A percentile compares a stretch with the other conserved stretches of the same genome.
Evolutionary conservation across 2,888 invertebrate species (phyloP).

Genomic region (Cheilosia vulpina): DNA sequence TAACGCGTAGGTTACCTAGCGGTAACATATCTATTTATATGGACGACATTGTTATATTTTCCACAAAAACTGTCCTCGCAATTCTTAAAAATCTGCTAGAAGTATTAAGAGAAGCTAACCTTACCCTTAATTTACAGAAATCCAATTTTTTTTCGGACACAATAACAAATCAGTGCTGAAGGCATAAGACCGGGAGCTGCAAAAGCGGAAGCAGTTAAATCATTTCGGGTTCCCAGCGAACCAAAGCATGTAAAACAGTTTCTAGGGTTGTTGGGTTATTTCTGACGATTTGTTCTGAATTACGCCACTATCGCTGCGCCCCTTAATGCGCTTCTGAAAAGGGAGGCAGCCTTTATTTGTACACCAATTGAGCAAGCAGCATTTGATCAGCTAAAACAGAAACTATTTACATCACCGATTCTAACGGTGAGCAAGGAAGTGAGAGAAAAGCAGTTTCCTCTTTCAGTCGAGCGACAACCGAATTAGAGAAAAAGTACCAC

Average conservation of each 20-base stretch:
- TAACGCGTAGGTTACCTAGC: no score
- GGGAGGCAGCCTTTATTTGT: not conserved
- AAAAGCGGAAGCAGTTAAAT: constrained; percentile 5
- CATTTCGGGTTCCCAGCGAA: constrained; percentile 8
- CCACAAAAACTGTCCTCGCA: not conserved
- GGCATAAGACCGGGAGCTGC: not conserved
- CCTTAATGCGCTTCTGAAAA: not conserved
- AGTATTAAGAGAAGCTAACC: not conserved
- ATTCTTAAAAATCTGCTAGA: not conserved
- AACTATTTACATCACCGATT: not conserved
- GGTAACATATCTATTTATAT: no score
- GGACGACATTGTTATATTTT: no score
- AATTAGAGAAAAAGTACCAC: constrained; percentile 6
- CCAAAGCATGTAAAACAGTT: constrained; percentile 11
- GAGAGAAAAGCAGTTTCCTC: constrained; percentile 8
- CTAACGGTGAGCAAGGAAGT: not conserved
- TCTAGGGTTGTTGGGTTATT: constrained; percentile 11
- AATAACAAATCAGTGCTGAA: not conserved
- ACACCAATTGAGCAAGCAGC: not conserved
- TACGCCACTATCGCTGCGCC: not conserved
- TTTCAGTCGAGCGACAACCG: constrained; percentile 2
- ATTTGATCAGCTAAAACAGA: not conserved
- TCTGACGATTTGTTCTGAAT: constrained; percentile 3
- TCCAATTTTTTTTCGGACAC: not conserved
- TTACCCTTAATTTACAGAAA: constrained; percentile 6